Percentiles rank a stretch among this genome's conserved stretches.
These are phyloP conservation scores for Apoda limacodes DNA, from an alignment of 2,888 invertebrate genomes.

Conservation along the genomic window DNA sequence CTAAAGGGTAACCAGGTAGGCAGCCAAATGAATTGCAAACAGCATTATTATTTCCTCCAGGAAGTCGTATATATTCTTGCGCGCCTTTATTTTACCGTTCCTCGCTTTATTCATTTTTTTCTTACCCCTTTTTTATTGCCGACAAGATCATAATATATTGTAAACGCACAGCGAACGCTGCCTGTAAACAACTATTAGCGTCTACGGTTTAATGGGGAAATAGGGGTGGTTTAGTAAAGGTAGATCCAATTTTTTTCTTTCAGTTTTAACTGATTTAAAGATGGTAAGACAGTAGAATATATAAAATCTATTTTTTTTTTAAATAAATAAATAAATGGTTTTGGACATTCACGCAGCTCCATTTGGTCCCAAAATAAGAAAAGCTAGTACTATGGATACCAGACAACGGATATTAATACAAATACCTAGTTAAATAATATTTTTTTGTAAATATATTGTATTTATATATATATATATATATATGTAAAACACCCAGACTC, in stretches of 20 bases:
- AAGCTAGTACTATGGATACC: too few species aligned
- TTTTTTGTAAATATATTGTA: too few species aligned
- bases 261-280: too few species aligned
- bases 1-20: conserved; percentile 62
- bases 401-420: too few species aligned
- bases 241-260: background rate
- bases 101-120: conserved; percentile 59
- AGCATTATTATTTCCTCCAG: conserved; percentile 70
- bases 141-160: conserved; percentile 65
- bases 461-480: too few species aligned
- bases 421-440: too few species aligned
- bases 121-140: conserved; percentile 65
- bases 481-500: too few species aligned
- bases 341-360: too few species aligned
- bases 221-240: conserved; percentile 28
- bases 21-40: conserved; percentile 70
- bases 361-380: too few species aligned
- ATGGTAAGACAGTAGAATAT: too few species aligned
- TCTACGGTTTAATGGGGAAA: conserved; percentile 44
- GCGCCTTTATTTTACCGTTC: conserved; percentile 66
- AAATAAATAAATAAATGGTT: too few species aligned
- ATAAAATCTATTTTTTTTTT: too few species aligned
- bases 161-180: conserved; percentile 57
- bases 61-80: conserved; percentile 69
- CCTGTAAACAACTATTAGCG: conserved; percentile 65